Base-by-base conservation (phyloP, 1,140 invertebrate species). In the Trialeurodes vaporariorum region DNA sequence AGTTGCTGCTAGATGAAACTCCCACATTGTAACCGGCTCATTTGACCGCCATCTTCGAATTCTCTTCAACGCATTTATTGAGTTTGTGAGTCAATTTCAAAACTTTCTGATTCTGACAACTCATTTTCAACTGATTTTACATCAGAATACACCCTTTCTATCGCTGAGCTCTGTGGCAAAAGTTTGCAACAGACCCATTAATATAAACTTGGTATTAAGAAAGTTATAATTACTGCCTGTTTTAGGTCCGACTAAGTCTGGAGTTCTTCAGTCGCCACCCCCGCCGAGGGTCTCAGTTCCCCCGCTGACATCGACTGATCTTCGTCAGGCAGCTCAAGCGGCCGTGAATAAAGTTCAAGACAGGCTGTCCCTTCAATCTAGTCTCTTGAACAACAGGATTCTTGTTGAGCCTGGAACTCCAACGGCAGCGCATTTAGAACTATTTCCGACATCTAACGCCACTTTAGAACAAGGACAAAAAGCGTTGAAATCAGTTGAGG, bases 391-490 rank as follows among this genome's bases (percentile, higher is more conserved):
- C 26, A 76, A 75, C 40, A 65, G 76, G n/a, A 73, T 80, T 13
- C 64, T 78, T n/a, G 73, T 79, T 2, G 66, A 72, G 65, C 70
- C 73, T 2, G 74, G 72, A 1, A 75, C 77, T 12, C 74, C 79
- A 0, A 78, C 78, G 13, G 75, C 73, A 22, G 69, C 72, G 34
- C 80, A 81, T 69, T 77, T 79, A 65, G 75, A 78, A 62, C 78
- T 81, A 68, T 81, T 81, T 71, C 76, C 74, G n/a, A 79, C 79
- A 13, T 75, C 75, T n/a, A 76, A 78, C 61, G 70, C 74, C 26
- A 78, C 80, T 0, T 68, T 81, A 26, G 64, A 76, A 27, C 72
- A 74, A 27, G 78, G 78, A 17, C 74, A 78, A 61, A 71, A 79
- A 27, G 80, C 79, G 0, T 74, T 76, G 58, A 75, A 77, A 68